A percentile compares a stretch with the other conserved stretches of the same genome.
Evolutionary conservation across 2,797 vertebrate species (phyloP).

Genomic region (Melanotaenia maccullochi): DNA sequence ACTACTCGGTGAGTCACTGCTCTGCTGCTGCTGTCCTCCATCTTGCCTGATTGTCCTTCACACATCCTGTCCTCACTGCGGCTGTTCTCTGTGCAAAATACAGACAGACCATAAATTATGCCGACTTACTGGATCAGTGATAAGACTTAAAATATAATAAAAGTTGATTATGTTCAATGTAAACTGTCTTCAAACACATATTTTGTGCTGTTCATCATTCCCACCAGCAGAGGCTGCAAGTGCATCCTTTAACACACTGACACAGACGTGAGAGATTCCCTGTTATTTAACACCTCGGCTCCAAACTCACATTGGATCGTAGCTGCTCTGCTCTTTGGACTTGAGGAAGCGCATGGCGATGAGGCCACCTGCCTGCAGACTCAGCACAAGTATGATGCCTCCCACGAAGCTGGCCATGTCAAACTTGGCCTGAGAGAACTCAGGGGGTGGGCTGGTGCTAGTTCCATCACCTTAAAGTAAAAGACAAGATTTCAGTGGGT

Average conservation of each 20-base stretch:
- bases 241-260: neutral
- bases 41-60: conserved; percentile 39
- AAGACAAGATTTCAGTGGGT: conserved; percentile 10
- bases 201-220: conserved; percentile 5
- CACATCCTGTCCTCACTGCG: conserved; percentile 62
- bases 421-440: conserved; percentile 85
- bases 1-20: conserved; percentile 69
- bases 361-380: conserved; percentile 87
- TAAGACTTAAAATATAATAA: conserved; percentile 21
- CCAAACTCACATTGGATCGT: conserved; percentile 94
- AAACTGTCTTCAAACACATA: neutral
- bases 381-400: conserved; percentile 90
- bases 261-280: conserved; percentile 12
- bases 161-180: conserved; percentile 2
- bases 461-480: conserved; percentile 51
- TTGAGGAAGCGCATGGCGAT: conserved; percentile 91
- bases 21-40: conserved; percentile 45
- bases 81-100: conserved; percentile 72
- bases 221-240: conserved; percentile 62
- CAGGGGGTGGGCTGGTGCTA: conserved; percentile 45
- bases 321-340: conserved; percentile 91
- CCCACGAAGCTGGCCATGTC: conserved; percentile 93
- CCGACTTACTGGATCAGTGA: conserved; percentile 21
- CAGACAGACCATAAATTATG: conserved; percentile 25
- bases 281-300: conserved; percentile 30